Conservation (phyloP, 2,888 invertebrate genomes). For the Pelosia muscerda region DNA sequence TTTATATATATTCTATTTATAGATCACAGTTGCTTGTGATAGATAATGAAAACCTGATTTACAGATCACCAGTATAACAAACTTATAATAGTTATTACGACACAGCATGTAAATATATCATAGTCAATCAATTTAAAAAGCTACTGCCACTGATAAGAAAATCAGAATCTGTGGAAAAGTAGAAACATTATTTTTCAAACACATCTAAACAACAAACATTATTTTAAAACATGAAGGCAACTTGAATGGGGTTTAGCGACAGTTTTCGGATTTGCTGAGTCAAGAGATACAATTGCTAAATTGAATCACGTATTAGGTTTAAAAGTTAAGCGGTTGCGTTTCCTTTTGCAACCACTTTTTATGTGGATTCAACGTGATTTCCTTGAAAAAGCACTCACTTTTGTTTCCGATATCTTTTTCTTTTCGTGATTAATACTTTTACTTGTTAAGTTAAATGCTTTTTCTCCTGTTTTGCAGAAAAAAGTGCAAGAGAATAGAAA, state of each 20-base stretch:
- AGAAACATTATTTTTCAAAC: constrained; percentile 46
- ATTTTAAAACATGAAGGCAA: constrained; percentile 74
- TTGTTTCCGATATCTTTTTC: constrained; percentile 72
- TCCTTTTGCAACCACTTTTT: constrained; percentile 80
- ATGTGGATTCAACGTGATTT: constrained; percentile 79
- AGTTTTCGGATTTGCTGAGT: constrained; percentile 72
- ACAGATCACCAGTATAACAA: neutral
- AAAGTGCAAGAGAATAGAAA: constrained; percentile 34
- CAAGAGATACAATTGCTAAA: constrained; percentile 80
- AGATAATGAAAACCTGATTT: no score
- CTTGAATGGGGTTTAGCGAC: constrained; percentile 76
- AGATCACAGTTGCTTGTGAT: no score
- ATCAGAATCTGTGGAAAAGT: neutral
- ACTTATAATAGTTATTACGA: neutral
- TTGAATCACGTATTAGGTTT: constrained; percentile 86
- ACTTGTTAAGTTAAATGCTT: constrained; percentile 71
- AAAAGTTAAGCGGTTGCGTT: constrained; percentile 85
- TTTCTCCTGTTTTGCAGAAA: constrained; percentile 55
- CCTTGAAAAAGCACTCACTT: constrained; percentile 70
- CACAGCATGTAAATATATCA: neutral
- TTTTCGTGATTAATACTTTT: constrained; percentile 69
- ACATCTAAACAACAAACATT: constrained; percentile 55
- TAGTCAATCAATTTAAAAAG: neutral
- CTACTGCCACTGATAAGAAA: neutral
- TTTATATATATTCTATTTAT: neutral